Percentiles rank a stretch among this genome's conserved stretches.
Conservation (phyloP, 1,140 invertebrate genomes). For the Pristionchus pacificus region DNA sequence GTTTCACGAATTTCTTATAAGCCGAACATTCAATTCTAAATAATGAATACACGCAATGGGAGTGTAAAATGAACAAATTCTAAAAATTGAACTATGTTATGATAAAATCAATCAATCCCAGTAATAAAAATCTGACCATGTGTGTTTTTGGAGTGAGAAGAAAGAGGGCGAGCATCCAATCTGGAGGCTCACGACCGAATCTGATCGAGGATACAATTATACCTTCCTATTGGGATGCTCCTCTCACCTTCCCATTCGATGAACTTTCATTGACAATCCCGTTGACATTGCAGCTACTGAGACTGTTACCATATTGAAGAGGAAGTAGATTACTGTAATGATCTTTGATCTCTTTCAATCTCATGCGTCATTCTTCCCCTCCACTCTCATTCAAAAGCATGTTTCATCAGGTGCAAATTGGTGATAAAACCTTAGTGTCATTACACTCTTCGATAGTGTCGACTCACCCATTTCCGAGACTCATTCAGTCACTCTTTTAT, state of each 20-base stretch:
- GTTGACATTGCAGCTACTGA: conserved; percentile 46
- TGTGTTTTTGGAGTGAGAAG: neutral
- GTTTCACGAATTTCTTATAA: too few relatives aligned
- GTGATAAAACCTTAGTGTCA: too few relatives aligned
- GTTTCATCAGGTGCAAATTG: too few relatives aligned
- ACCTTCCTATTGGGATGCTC: too few relatives aligned
- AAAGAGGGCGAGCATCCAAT: neutral
- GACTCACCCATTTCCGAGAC: too few relatives aligned
- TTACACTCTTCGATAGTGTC: too few relatives aligned
- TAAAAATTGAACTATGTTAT: too few relatives aligned
- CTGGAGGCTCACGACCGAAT: neutral
- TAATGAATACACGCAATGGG: too few relatives aligned
- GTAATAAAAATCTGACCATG: neutral
- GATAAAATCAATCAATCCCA: too few relatives aligned
- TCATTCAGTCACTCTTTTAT: too few relatives aligned
- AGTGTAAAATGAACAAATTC: neutral
- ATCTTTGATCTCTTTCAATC: too few relatives aligned
- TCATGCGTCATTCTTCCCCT: neutral
- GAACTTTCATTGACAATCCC: conserved; percentile 44
- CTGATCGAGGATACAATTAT: neutral
- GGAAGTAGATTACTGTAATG: conserved; percentile 51
- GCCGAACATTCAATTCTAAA: too few relatives aligned
- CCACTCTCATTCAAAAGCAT: conserved; percentile 8
- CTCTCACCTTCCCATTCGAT: conserved; percentile 43
- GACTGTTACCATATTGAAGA: conserved; percentile 52